A percentile compares a stretch with the other conserved stretches of the same genome.
Conservation (phyloP, 2,797 vertebrate genomes). For the Lophius americanus region DNA sequence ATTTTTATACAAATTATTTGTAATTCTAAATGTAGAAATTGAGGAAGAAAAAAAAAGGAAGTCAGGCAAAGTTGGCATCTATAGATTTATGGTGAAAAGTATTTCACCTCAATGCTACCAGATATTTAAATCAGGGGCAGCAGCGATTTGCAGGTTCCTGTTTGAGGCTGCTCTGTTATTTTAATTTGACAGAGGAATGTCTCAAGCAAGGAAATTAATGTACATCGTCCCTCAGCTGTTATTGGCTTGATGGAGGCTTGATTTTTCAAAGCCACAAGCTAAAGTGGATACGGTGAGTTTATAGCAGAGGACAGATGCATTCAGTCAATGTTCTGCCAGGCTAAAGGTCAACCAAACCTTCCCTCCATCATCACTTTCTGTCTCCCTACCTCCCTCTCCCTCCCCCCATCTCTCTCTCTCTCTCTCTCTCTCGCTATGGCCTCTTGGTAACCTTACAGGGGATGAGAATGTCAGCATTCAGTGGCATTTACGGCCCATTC, state of each 20-base stretch:
- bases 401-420: conserved; percentile 4
- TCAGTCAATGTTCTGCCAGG: conserved; percentile 52
- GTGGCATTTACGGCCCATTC: conserved; percentile 71
- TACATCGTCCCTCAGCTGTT: conserved; percentile 23
- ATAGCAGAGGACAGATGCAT: conserved; percentile 35
- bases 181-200: not conserved
- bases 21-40: too few species aligned
- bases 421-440: conserved; percentile 29
- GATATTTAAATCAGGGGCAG: not conserved
- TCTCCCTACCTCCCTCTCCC: conserved; percentile 26
- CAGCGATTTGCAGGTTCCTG: not conserved
- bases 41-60: too few species aligned
- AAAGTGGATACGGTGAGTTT: conserved; percentile 23
- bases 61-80: too few species aligned
- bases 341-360: conserved; percentile 65
- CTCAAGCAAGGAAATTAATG: conserved; percentile 14
- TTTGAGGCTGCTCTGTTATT: not conserved
- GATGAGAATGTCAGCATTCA: conserved; percentile 66
- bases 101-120: not conserved
- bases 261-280: conserved; percentile 43
- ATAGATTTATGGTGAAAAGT: not conserved
- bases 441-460: conserved; percentile 57
- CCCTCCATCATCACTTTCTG: conserved; percentile 52
- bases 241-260: conserved; percentile 33
- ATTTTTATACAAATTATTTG: too few species aligned